phyloP scores from a whole-genome alignment of 2,888 invertebrate species.

The Xanthia icteritia region DNA sequence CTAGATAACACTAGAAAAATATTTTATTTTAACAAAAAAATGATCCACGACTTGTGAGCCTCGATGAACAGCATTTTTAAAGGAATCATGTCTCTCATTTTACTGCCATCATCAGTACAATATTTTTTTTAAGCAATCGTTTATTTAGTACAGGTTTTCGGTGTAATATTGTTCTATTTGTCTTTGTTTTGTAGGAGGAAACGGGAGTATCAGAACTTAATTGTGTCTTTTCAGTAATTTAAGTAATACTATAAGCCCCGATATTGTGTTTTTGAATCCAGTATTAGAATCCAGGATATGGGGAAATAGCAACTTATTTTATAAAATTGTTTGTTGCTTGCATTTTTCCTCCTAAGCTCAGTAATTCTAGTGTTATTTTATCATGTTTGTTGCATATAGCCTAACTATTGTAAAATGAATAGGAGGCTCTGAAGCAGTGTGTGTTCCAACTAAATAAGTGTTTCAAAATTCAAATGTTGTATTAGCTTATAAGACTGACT shows the following conservation, averaged over 20 bases:
- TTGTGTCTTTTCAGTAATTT: not conserved
- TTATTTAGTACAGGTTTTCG: not conserved
- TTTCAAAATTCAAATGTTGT: slow-evolving; percentile 53
- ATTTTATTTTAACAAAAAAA: not conserved
- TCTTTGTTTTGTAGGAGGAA: not conserved
- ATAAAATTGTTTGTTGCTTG: not conserved
- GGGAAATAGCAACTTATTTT: not conserved
- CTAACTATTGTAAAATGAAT: slow-evolving; percentile 4
- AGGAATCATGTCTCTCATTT: not conserved
- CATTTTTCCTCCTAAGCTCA: slow-evolving; percentile 1
- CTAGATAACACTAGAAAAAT: not conserved
- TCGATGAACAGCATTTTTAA: not conserved
- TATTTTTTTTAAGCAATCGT: not conserved
- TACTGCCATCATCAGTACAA: not conserved
- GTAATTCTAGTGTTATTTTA: slow-evolving; percentile 12
- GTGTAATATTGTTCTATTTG: not conserved
- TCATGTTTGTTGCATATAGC: not conserved
- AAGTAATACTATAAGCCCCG: not conserved
- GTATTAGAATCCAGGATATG: slow-evolving; percentile 1
- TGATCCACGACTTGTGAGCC: not conserved
- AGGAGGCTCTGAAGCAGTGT: slow-evolving; percentile 23
- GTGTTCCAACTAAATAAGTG: slow-evolving; percentile 33
- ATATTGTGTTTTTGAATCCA: not conserved
- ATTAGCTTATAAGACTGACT: slow-evolving; percentile 67
- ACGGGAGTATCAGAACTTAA: not conserved